These are phyloP conservation scores for Corydoras maculifer DNA, from an alignment of 2,113 vertebrate species.

Conservation along the genomic window DNA sequence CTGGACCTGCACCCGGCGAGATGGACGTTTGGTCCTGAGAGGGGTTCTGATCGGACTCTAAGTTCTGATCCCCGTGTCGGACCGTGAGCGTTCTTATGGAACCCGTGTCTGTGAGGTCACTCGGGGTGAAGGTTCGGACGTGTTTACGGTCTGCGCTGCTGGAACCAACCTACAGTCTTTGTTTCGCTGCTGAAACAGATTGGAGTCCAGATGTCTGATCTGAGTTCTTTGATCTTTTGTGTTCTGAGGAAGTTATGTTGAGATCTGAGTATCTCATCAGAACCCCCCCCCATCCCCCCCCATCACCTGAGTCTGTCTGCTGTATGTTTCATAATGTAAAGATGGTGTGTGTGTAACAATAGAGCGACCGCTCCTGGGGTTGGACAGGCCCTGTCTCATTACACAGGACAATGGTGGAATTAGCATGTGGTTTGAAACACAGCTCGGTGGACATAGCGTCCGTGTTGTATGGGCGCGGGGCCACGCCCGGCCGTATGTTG, in stretches of 20 bases:
- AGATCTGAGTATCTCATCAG: background rate
- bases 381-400: background rate
- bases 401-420: background rate
- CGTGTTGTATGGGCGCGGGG: background rate
- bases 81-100: too few species aligned
- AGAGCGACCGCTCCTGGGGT: background rate
- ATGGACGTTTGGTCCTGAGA: too few species aligned
- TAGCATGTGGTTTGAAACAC: background rate
- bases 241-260: slow-evolving; percentile 25
- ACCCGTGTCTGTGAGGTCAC: too few species aligned
- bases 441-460: background rate
- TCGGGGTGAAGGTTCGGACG: too few species aligned
- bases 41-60: too few species aligned
- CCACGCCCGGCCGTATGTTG: background rate
- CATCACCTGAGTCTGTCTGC: too few species aligned
- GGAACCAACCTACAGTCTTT: background rate
- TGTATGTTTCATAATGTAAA: too few species aligned
- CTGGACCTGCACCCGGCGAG: too few species aligned
- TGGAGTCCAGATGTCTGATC: slow-evolving; percentile 30
- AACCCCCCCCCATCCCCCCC: too few species aligned
- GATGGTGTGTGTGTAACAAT: background rate
- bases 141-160: too few species aligned
- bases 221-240: slow-evolving; percentile 30
- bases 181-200: slow-evolving; percentile 10
- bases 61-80: too few species aligned